Percentiles rank a stretch among this genome's conserved stretches.
Evolutionary conservation across 2,888 invertebrate species (phyloP).

Genomic region (Platycnemis pennipes): DNA sequence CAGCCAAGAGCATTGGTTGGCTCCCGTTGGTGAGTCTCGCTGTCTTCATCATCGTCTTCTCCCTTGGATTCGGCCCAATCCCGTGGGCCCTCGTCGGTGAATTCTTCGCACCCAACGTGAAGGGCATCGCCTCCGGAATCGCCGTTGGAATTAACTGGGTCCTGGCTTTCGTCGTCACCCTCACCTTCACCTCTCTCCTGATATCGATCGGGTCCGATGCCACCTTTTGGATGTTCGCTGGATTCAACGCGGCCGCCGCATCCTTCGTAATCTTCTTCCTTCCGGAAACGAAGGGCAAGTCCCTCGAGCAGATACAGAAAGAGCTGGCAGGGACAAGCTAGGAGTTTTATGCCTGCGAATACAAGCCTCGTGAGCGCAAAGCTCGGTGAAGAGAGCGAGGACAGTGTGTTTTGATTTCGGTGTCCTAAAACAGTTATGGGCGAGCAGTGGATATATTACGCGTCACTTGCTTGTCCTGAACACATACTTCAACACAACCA

Average conservation of each 20-base stretch:
- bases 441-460: not conserved
- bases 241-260: constrained; percentile 82
- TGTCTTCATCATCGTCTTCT: constrained; percentile 78
- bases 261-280: constrained; percentile 85
- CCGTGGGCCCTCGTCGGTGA: constrained; percentile 80
- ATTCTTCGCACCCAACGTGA: constrained; percentile 79
- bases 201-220: constrained; percentile 82
- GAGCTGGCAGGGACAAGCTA: constrained; percentile 13
- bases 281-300: constrained; percentile 85
- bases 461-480: no score
- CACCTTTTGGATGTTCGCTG: constrained; percentile 85
- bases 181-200: constrained; percentile 82
- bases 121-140: constrained; percentile 77
- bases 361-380: no score
- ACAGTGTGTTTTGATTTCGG: not conserved
- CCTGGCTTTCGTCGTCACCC: constrained; percentile 77
- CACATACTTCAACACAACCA: no score
- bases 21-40: constrained; percentile 78
- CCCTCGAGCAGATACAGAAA: constrained; percentile 81
- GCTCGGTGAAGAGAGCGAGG: not conserved
- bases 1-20: constrained; percentile 77
- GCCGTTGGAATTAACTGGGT: constrained; percentile 79
- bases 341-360: no score
- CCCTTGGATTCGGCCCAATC: constrained; percentile 79
- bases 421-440: not conserved